A percentile compares a stretch with the other conserved stretches of the same genome.
Conservation (phyloP, 2,888 invertebrate genomes). For the Eristalinus aeneus region DNA sequence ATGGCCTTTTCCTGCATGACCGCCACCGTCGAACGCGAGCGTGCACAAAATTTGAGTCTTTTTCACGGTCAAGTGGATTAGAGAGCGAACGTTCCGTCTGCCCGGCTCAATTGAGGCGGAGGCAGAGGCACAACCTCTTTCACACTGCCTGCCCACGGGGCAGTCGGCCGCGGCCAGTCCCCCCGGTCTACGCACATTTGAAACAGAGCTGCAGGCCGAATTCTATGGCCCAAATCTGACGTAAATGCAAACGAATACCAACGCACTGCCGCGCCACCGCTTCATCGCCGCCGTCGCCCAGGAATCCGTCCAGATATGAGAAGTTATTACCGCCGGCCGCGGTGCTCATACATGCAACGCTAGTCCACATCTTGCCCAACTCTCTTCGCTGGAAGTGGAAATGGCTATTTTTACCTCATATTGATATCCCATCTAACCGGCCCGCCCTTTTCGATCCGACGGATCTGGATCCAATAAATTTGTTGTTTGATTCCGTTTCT, state of each 20-base stretch:
- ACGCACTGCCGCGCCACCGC: neutral
- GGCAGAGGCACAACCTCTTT: slow-evolving; percentile 22
- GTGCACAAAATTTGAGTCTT: slow-evolving; percentile 17
- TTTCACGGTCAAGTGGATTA: slow-evolving; percentile 69
- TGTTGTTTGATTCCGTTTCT: slow-evolving; percentile 53
- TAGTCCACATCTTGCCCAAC: slow-evolving; percentile 58
- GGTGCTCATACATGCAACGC: slow-evolving; percentile 36
- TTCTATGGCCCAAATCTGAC: slow-evolving; percentile 70
- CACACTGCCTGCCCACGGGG: slow-evolving; percentile 52
- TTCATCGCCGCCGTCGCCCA: neutral
- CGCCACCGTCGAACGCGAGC: neutral
- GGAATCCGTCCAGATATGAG: slow-evolving; percentile 46
- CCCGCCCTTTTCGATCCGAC: slow-evolving; percentile 66
- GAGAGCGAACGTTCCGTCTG: slow-evolving; percentile 26
- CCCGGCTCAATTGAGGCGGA: slow-evolving; percentile 9
- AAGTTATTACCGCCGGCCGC: slow-evolving; percentile 54
- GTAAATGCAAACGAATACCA: slow-evolving; percentile 57
- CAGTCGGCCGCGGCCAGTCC: slow-evolving; percentile 9
- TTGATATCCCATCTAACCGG: slow-evolving; percentile 69
- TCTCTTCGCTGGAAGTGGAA: slow-evolving; percentile 65
- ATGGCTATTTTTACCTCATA: slow-evolving; percentile 66
- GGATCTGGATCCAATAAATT: slow-evolving; percentile 70
- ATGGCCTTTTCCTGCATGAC: neutral
- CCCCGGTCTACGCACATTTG: slow-evolving; percentile 2
- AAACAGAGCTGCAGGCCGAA: slow-evolving; percentile 24